Base-by-base conservation (phyloP, 2,888 invertebrate genomes). In the Nemotelus nigrinus region DNA sequence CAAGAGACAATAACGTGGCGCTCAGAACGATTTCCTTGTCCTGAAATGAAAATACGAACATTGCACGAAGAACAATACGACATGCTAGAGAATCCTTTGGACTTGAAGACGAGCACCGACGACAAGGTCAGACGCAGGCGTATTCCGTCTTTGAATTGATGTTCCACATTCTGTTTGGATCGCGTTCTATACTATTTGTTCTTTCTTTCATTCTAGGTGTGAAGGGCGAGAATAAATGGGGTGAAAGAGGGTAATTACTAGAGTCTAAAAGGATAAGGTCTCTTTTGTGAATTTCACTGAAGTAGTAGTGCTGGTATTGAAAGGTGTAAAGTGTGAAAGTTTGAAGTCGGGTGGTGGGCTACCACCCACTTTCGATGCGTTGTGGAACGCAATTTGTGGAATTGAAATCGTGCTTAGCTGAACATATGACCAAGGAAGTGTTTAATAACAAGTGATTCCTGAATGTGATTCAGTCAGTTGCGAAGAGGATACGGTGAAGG, bases 391-490 rank as follows among this genome's bases (percentile, higher is more conserved):
- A 43, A n/a, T 70, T 41, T 55, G 53, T 70, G 53, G 70, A 65
- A 7, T 45, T 45, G 65, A 47, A 70, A 7, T 70, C 43, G 41
- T 55, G 70, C 25, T 41, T 48, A 4, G 53, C 8, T 48, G 64
- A 75, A 68, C 67, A 68, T 57, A 77, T 68, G 76, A 68, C 65
- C 58, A 41, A 47, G 65, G 72, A 79, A 79, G 78, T 79, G 79
- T 79, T 79, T 79, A 79, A 79, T 79, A 79, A 79, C 79, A 79
- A 79, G 74, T 68, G 79, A 76, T 68, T 78, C 65, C 25, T 25
- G 43, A 72, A 72, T 78, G 67, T 64, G 76, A 79, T 79, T 78
- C 76, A 78, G 77, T 53, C 79, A 79, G 79, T 79, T 74, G 78
- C 58, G 58, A 53, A 71, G 72, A 68, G 76, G 53, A 78, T 74